These are phyloP conservation scores for Leucozona laternaria DNA, from an alignment of 2,888 invertebrate species.

Conservation along the genomic window DNA sequence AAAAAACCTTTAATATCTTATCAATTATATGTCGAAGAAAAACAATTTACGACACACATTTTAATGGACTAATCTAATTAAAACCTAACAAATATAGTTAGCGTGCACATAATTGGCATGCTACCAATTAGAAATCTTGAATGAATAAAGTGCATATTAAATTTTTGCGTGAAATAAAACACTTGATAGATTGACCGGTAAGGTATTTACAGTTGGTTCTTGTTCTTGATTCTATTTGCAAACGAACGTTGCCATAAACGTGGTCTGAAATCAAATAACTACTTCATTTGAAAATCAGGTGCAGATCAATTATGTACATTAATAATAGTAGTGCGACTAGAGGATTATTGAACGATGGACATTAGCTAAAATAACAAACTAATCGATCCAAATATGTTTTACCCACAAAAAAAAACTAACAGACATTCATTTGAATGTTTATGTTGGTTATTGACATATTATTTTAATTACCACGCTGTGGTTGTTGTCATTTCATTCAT, in stretches of 20 bases:
- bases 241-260: not conserved
- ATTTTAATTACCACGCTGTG: too few species aligned
- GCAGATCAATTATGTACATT: not conserved
- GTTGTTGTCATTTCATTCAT: too few species aligned
- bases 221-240: not conserved
- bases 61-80: not conserved
- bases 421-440: too few species aligned
- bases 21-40: not conserved
- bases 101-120: not conserved
- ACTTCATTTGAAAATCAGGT: not conserved
- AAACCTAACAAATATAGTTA: not conserved
- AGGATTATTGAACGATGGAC: not conserved
- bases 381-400: not conserved
- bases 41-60: conserved; percentile 5
- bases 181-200: not conserved
- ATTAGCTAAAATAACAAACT: not conserved
- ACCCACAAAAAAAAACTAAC: too few species aligned
- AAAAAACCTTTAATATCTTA: not conserved
- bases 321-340: not conserved
- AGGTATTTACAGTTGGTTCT: not conserved
- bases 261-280: not conserved
- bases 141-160: conserved; percentile 8
- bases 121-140: not conserved
- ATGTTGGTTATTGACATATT: too few species aligned
- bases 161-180: not conserved